Percentiles rank a stretch among this genome's conserved stretches.
These are phyloP conservation scores for Onychorhynchus coronatus DNA, from an alignment of 2,113 vertebrate genomes.

Conservation along the genomic window DNA sequence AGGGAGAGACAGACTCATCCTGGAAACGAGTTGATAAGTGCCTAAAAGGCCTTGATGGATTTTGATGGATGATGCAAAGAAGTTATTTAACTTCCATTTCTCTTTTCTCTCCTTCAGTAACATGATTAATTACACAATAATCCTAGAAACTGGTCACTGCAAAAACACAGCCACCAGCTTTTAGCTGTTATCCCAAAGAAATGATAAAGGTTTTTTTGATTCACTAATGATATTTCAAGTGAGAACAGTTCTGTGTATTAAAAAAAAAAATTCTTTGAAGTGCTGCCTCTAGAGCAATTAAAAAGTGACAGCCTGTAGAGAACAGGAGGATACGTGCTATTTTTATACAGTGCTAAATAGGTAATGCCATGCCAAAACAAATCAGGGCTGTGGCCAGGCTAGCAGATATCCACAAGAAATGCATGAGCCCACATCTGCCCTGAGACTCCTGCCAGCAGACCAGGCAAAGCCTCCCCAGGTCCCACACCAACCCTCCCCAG, in stretches of 20 bases:
- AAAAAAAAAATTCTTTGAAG: not conserved
- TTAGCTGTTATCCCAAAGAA: not conserved
- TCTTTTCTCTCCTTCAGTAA: not conserved
- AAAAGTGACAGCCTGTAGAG: conserved; percentile 15
- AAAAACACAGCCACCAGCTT: not conserved
- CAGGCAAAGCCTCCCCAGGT: not conserved
- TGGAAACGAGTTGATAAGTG: not conserved
- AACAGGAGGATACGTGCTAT: not conserved
- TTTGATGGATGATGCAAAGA: not conserved
- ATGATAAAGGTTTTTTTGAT: not conserved
- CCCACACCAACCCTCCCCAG: rapidly evolving
- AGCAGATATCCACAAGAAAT: not conserved
- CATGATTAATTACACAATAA: conserved; percentile 16
- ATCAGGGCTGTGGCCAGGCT: not conserved
- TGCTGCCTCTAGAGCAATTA: conserved; percentile 26
- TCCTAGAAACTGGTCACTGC: not conserved
- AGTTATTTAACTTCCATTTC: not conserved
- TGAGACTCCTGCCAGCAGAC: rapidly evolving
- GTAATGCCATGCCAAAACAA: conserved; percentile 2
- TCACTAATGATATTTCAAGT: not conserved
- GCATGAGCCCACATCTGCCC: not conserved
- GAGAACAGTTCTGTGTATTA: not conserved
- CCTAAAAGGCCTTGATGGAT: not conserved
- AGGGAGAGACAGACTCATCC: not conserved
- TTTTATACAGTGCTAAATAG: not conserved